A percentile compares a stretch with the other conserved stretches of the same genome.
These are phyloP conservation scores for Leucophenga maculata DNA, from an alignment of 2,888 invertebrate genomes.

Conservation along the genomic window DNA sequence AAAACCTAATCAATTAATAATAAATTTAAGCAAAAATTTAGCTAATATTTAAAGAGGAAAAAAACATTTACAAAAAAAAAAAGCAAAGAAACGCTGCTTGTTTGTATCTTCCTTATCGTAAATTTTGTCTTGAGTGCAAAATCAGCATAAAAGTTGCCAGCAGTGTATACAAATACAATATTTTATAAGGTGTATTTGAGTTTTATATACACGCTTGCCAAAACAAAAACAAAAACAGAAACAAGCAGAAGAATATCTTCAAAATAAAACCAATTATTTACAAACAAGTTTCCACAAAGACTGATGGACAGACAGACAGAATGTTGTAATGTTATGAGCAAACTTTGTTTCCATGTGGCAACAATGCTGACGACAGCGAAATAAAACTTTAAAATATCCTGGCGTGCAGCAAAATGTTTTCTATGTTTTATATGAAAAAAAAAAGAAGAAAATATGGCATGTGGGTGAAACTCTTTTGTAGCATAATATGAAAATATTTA, in stretches of 20 bases:
- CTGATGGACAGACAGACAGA: conserved; percentile 6
- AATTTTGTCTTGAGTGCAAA: neutral
- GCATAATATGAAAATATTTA: conserved; percentile 32
- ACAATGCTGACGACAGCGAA: conserved; percentile 52
- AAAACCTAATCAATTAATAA: conserved; percentile 64
- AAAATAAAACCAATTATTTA: conserved; percentile 66
- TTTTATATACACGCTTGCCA: neutral
- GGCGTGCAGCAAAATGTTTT: neutral
- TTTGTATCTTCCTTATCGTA: neutral
- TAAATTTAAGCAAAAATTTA: conserved; percentile 34
- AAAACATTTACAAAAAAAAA: neutral
- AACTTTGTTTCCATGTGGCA: conserved; percentile 46
- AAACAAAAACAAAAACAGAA: neutral
- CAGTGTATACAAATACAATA: conserved; percentile 2
- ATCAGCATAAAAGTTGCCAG: conserved; percentile 8
- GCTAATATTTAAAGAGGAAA: neutral
- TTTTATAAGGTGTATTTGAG: conserved; percentile 13
- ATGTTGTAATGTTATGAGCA: conserved; percentile 59
- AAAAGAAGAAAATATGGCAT: too few species aligned
- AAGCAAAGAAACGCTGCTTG: neutral
- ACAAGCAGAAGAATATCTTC: conserved; percentile 43
- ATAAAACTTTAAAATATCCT: neutral
- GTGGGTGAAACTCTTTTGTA: conserved; percentile 27
- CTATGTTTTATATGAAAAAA: too few species aligned
- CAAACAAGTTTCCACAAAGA: conserved; percentile 57